Base-by-base conservation (phyloP, 2,797 vertebrate genomes). In the Molossus alvarezi region DNA sequence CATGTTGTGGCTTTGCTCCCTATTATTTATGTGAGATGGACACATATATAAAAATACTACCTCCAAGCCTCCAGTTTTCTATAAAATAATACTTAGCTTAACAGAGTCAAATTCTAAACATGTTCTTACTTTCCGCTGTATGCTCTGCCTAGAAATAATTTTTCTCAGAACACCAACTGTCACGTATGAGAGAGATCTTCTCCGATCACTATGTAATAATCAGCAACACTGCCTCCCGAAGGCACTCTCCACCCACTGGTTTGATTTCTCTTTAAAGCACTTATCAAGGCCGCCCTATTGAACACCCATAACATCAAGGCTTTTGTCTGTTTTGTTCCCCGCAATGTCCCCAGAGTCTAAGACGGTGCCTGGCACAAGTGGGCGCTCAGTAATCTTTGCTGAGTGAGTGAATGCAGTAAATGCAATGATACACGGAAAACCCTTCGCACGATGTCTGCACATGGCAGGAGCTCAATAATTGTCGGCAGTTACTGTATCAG, bases 401-500 rank as follows among this genome's bases (percentile, higher is more conserved):
- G 29, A 71, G 55, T 83, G 71, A 72, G 48, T 80, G 45, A 75
- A 73, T 27, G 64, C 53, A 57, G 60, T 75, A 76, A 84, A 33
- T 65, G 14, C 83, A 92, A 33, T 51, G 41, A 90, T 82, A 13
- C 58, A 69, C 33, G 73, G 25, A 67, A 94, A 94, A 84, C 53
- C 48, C 33, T 93, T 88, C 29, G 33, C 21, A 64, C 9, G 27
- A 37, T 45, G 57, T 60, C 64, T 72, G 33, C 17, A 80, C 58
- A 29, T 29, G 27, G 9, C n/a, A 93, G 87, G 37, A 84, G 27
- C 45, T 84, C 76, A 90, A 9, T 90, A 64, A 88, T 90, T 67
- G 25, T 67, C 80, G 80, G 23, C 33, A 17, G 11, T 88, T 75
- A 41, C 57, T 77, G 20, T 58, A 69, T 75, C 37, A 69, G 64